phyloP scores from a whole-genome alignment of 2,797 vertebrate genomes.

The Salmo trutta region DNA sequence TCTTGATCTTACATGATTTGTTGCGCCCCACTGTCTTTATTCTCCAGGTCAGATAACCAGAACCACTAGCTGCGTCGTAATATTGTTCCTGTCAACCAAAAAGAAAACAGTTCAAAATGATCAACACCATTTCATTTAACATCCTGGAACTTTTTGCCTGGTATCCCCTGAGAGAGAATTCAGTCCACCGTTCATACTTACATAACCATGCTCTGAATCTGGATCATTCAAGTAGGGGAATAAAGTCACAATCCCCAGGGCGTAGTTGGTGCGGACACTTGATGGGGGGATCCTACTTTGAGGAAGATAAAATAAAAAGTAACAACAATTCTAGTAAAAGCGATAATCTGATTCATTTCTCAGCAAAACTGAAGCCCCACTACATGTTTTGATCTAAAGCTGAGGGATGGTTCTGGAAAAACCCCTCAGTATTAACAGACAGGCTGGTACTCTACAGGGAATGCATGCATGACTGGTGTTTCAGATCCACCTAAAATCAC shows the following conservation, averaged over 20 bases:
- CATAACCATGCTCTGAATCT: conserved; percentile 33
- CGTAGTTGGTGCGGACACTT: conserved; percentile 17
- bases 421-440: too few species aligned
- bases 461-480: not conserved
- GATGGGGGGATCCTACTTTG: conserved; percentile 24
- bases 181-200: conserved; percentile 29
- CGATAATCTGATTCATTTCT: not conserved
- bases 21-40: conserved; percentile 37
- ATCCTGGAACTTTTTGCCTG: not conserved
- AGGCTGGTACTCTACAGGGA: too few species aligned
- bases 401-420: not conserved
- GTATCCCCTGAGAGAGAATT: not conserved
- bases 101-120: conserved; percentile 6
- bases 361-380: not conserved
- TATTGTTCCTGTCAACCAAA: conserved; percentile 35
- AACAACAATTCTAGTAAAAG: not conserved
- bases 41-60: conserved; percentile 39
- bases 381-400: not conserved
- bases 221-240: conserved; percentile 33
- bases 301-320: conserved; percentile 13
- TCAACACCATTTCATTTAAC: not conserved
- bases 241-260: conserved; percentile 26
- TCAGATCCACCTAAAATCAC: not conserved
- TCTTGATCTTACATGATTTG: conserved; percentile 18
- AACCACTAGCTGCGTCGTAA: conserved; percentile 33